Evolutionary conservation across 2,888 invertebrate genomes (phyloP).

Genomic region (Teinopalpus imperialis): DNA sequence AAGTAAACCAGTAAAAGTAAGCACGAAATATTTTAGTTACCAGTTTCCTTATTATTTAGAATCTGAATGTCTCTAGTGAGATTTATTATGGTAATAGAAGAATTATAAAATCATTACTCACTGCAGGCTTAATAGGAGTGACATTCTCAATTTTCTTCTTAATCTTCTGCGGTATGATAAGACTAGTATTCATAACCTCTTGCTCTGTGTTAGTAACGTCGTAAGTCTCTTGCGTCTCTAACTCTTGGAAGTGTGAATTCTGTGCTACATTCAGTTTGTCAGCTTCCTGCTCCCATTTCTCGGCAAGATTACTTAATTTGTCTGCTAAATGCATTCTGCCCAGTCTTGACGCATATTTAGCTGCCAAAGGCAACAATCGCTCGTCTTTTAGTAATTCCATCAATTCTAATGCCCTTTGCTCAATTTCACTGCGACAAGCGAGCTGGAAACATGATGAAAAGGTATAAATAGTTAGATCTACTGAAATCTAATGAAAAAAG

Average conservation of each 20-base stretch:
- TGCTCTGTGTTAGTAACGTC: conserved; percentile 59
- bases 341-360: conserved; percentile 92
- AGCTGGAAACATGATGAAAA: conserved; percentile 80
- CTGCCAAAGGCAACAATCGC: conserved; percentile 89
- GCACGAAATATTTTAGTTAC: too few species aligned
- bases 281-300: conserved; percentile 47
- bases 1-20: too few species aligned
- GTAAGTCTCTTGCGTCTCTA: conserved; percentile 66
- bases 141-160: conserved; percentile 57
- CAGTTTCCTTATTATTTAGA: too few species aligned
- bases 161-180: conserved; percentile 67
- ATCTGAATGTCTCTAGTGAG: too few species aligned
- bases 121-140: conserved; percentile 67
- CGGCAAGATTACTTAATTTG: conserved; percentile 85
- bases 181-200: conserved; percentile 65
- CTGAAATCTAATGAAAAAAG: too few species aligned
- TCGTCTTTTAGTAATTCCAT: conserved; percentile 91
- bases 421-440: conserved; percentile 91
- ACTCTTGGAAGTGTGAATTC: conserved; percentile 57
- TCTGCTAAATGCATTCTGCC: conserved; percentile 90
- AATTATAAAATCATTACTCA: too few species aligned
- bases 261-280: conserved; percentile 56
- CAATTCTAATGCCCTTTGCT: conserved; percentile 93
- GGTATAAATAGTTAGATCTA: too few species aligned
- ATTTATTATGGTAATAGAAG: too few species aligned